Conservation (phyloP, 2,113 vertebrate genomes). For the Chauna torquata region DNA sequence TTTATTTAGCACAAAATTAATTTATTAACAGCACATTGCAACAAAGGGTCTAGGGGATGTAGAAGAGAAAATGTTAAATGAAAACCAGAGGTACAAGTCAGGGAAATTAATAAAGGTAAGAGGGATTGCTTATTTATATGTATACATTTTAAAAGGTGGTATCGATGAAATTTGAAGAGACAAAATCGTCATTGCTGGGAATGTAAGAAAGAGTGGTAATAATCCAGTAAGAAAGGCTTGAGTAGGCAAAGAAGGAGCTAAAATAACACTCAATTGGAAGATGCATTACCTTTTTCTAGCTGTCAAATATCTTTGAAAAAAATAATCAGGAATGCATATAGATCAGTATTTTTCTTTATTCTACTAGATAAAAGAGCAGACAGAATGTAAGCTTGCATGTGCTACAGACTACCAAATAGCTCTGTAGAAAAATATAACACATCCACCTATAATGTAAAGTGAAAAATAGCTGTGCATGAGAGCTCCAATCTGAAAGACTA, state of each 20-base stretch:
- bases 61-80: not conserved
- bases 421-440: not conserved
- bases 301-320: not conserved
- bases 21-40: not conserved
- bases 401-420: not conserved
- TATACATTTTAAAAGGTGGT: not conserved
- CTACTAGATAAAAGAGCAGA: not conserved
- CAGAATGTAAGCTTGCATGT: not conserved
- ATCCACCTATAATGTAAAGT: not conserved
- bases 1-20: not conserved
- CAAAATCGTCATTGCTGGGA: not conserved
- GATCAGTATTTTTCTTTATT: constrained; percentile 4
- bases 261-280: not conserved
- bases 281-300: not conserved
- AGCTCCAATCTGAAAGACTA: not conserved
- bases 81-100: not conserved
- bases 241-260: not conserved
- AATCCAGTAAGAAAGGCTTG: not conserved
- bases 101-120: not conserved
- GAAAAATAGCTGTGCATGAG: not conserved
- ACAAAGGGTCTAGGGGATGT: not conserved
- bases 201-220: not conserved
- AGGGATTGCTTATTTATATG: not conserved
- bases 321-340: not conserved
- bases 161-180: not conserved